Base-by-base conservation (phyloP, 1,140 invertebrate genomes). In the Ceratina japonica region DNA sequence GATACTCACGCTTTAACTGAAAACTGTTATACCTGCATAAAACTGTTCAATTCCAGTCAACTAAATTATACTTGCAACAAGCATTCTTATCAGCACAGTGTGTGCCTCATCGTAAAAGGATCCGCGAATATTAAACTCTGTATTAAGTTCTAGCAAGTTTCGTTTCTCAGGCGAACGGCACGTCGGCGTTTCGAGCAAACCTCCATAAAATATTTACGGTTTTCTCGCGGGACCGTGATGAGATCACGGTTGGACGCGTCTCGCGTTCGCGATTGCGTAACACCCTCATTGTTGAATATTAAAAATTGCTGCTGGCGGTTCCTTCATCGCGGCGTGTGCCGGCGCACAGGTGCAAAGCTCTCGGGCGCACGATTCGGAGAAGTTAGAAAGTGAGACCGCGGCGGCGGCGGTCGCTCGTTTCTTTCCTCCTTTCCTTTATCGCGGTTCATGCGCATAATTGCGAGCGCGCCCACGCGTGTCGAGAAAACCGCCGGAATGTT, bases 361-460 rank as follows among this genome's bases (percentile, higher is more conserved):
- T 70, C 56, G 66, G 66, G 51, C 70, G 44, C 66, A 70, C 75
- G 75, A 71, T 77, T 77, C 20, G 27, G 58, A 37, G 56, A 31
- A 77, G 59, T 77, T 77, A 77, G 75, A 77, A 77, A 77, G 75
- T 77, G 75, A 66, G 66, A 70, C 75, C 24, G 20, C 12, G 18
- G 5, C 51, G 18, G 5, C 51, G 52, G 58, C 58, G 27, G 51
- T 58, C 58, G 24, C 73, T 52, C 31, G 54, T 15, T 22, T 70
- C 56, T 52, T 52, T 62, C 58, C 27, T 51, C 22, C 27, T 63
- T 63, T 77, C 58, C n/a, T 31, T 77, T 51, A 51, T 62, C 3
- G 73, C 20, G 54, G 31, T 65, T 22, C 37, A 20, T 27, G 49
- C 24, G 49, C 24, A 51, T 49, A 52, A 66, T 66, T 52, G 44